A percentile compares a stretch with the other conserved stretches of the same genome.
Evolutionary conservation across 2,113 vertebrate species (phyloP).

Genomic region (Archilochus colubris): DNA sequence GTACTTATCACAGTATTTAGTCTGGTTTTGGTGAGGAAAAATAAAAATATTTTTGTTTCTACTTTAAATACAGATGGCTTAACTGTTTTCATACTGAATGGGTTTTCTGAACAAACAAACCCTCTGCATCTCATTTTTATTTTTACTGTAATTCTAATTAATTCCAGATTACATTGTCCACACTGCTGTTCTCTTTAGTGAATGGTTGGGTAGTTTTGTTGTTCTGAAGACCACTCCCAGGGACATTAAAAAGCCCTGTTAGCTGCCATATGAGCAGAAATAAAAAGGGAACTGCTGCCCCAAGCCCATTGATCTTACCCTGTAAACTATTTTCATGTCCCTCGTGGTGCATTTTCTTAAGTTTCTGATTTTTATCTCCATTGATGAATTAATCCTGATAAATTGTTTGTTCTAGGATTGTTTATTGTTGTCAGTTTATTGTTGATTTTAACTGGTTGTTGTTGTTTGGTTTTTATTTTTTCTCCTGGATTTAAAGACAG

Average conservation of each 20-base stretch:
- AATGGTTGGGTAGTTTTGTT: neutral
- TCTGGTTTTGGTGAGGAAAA: neutral
- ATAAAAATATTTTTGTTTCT: neutral
- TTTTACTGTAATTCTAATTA: neutral
- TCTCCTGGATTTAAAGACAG: neutral
- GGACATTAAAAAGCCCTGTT: neutral
- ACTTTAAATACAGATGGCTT: neutral
- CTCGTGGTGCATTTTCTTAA: neutral
- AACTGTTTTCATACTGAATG: neutral
- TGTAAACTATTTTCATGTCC: neutral
- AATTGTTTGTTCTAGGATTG: neutral
- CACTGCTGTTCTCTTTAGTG: neutral
- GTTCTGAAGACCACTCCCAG: neutral
- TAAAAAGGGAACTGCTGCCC: neutral
- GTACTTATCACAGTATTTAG: neutral
- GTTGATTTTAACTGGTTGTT: neutral
- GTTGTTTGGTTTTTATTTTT: neutral
- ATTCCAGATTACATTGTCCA: neutral
- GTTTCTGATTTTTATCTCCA: neutral
- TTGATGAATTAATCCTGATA: conserved; percentile 12
- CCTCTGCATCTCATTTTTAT: neutral
- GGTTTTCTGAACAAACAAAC: conserved; percentile 51
- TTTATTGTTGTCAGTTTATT: neutral
- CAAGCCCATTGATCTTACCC: neutral
- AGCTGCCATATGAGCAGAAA: conserved; percentile 6